Evolutionary conservation across 2,888 invertebrate species (phyloP), one percentile per base, ranked within the genome.

Genomic region (Heliconius cydno): DNA sequence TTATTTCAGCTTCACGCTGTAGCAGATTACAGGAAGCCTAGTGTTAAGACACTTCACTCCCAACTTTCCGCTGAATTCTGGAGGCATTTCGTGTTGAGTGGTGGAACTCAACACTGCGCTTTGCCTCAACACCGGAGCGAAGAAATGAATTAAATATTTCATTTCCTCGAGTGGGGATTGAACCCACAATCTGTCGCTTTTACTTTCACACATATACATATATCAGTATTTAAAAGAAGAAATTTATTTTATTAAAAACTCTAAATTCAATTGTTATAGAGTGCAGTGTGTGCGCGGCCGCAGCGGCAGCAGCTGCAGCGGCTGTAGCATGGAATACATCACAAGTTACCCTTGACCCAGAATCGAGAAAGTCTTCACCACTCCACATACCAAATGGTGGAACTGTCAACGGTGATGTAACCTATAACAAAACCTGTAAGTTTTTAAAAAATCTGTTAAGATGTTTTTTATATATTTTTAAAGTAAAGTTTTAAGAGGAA

Each of bases 271-370:
- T 75, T 72, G 74, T 77, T 79, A 5, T 30, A 80, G 82, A 77
- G 78, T 82, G 95, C 88, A 93, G 91, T 83, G 94, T 94, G 7
- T 94, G 94, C 82, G 94, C 94, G 78, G 95, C 94, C 72, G 94
- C 94, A 57, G 94, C 94, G 73, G 94, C 94, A 28, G 94, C 94
- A 22, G 93, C 94, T n/a, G 94, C 93, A 22, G 93, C 93, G 46
- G 88, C 90, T n/a, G 83, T 83, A 3, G 90, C 84, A 38, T 91
- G 91, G 90, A 89, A 89, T 41, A 85, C 87, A 10, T 85, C 86
- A 65, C 90, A 91, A 30, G 65, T 75, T 13, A 46, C 19, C 3
- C 46, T 41, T 12, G 89, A 88, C 0, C 85, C 87, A 0, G 91
- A 91, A 38, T 85, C 84, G 67, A 86, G 84, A 84, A 92, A 92